phyloP scores from a whole-genome alignment of 2,797 vertebrate genomes.

The Parauchenoglanis ngamensis region DNA sequence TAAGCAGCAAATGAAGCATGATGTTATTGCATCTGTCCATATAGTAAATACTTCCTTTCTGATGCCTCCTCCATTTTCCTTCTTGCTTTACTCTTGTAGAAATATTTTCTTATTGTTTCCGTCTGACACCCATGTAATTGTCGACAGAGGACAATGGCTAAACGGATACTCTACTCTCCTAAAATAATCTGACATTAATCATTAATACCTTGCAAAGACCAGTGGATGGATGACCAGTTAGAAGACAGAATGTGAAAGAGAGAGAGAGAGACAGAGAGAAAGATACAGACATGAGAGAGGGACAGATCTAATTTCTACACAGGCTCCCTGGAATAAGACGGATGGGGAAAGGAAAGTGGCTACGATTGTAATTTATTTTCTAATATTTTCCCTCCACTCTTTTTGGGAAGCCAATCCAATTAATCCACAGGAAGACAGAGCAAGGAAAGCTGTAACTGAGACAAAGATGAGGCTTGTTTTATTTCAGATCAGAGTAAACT shows the following conservation, averaged over 20 bases:
- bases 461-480: constrained; percentile 65
- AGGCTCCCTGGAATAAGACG: constrained; percentile 61
- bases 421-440: constrained; percentile 57
- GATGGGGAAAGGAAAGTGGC: constrained; percentile 56
- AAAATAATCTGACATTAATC: constrained; percentile 36
- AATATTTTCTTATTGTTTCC: neutral
- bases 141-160: constrained; percentile 9
- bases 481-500: constrained; percentile 69
- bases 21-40: neutral
- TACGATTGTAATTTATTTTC: constrained; percentile 65
- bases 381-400: constrained; percentile 46
- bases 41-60: neutral
- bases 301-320: constrained; percentile 42
- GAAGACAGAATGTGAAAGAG: constrained; percentile 24
- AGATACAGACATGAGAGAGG: constrained; percentile 21
- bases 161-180: constrained; percentile 10
- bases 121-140: neutral
- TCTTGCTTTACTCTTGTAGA: neutral
- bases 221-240: constrained; percentile 25
- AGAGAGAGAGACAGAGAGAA: neutral
- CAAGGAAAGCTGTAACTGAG: constrained; percentile 50
- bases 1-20: neutral
- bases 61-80: neutral
- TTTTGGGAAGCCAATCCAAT: constrained; percentile 59
- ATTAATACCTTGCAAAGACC: constrained; percentile 30